Evolutionary conservation across 2,888 invertebrate genomes (phyloP).

Genomic region (Trachelus stipa): DNA sequence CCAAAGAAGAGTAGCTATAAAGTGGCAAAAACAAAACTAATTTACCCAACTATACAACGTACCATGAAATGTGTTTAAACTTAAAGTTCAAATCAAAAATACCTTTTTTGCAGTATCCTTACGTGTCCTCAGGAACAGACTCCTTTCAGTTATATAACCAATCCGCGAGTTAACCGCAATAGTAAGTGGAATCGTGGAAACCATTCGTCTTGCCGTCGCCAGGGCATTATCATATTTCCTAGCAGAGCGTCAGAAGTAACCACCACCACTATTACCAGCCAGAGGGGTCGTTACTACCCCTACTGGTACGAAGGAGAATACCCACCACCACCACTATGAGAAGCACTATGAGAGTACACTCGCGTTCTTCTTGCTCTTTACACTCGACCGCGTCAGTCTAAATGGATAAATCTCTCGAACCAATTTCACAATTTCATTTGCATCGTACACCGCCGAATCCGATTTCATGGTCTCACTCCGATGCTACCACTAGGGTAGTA

Average conservation of each 20-base stretch:
- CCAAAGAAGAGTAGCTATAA: neutral
- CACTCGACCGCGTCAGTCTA: slow-evolving; percentile 42
- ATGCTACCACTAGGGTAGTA: neutral
- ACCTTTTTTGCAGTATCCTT: neutral
- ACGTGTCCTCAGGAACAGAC: neutral
- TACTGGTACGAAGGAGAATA: slow-evolving; percentile 12
- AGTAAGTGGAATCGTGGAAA: slow-evolving; percentile 42
- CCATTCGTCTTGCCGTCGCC: slow-evolving; percentile 56
- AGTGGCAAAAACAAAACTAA: neutral
- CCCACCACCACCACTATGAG: slow-evolving; percentile 8
- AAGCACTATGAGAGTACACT: neutral
- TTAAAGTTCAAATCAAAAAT: neutral
- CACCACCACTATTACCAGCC: slow-evolving; percentile 30
- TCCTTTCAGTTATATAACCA: slow-evolving; percentile 38
- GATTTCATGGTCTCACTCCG: slow-evolving; percentile 36
- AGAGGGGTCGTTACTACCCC: slow-evolving; percentile 19
- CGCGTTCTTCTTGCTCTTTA: slow-evolving; percentile 32
- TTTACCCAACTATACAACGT: neutral
- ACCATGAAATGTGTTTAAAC: neutral
- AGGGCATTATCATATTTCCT: slow-evolving; percentile 57
- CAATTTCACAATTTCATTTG: slow-evolving; percentile 60
- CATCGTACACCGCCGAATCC: slow-evolving; percentile 48
- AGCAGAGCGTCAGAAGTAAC: slow-evolving; percentile 35
- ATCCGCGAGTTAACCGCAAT: slow-evolving; percentile 53
- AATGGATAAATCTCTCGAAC: slow-evolving; percentile 56